Base-by-base conservation (phyloP, 2,888 invertebrate genomes). In the Pheosia tremula region DNA sequence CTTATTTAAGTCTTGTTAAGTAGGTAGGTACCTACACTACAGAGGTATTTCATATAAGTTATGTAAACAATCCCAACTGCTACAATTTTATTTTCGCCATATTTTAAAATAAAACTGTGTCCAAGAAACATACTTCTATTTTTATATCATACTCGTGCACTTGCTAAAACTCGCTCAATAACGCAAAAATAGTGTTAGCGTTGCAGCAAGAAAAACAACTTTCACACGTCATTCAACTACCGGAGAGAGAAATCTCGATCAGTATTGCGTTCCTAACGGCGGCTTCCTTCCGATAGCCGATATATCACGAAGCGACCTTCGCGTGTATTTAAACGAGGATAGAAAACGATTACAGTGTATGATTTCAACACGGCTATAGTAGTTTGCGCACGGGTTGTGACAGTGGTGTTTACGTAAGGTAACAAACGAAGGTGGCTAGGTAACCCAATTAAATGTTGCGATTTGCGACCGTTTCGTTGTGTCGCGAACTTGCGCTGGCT, bases 361-460 rank as follows among this genome's bases (percentile, higher is more conserved):
- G 75, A 67, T 90, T 89, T 85, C 90, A 79, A 86, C 88, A 90
- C 72, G 9, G 41, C 43, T 43, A 43, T 56, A 65, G 62, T 69
- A 78, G 78, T 81, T 77, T 77, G 78, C 66, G 75, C 67, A 76
- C 73, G 68, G 74, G 81, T 91, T 91, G 88, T 91, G 89, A 88
- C 90, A 89, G 86, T 81, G 80, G 76, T 76, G 75, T 88, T 92
- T 92, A 90, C 90, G 91, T 90, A 93, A 92, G 85, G 76, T 67
- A 71, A 69, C 79, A 75, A 77, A 76, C 77, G 80, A 82, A 83
- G 80, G 82, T 74, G 81, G 72, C 55, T 39, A 74, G 78, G 80
- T 86, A 87, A 89, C 88, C 87, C 79, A 90, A 90, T 90, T 90
- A 87, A 74, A 72, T 73, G 78, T 83, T 86, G 81, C 70, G 59